Percentiles rank a stretch among this genome's conserved stretches.
Evolutionary conservation across 2,888 invertebrate genomes (phyloP).

Genomic region (Creontiades dilutus): DNA sequence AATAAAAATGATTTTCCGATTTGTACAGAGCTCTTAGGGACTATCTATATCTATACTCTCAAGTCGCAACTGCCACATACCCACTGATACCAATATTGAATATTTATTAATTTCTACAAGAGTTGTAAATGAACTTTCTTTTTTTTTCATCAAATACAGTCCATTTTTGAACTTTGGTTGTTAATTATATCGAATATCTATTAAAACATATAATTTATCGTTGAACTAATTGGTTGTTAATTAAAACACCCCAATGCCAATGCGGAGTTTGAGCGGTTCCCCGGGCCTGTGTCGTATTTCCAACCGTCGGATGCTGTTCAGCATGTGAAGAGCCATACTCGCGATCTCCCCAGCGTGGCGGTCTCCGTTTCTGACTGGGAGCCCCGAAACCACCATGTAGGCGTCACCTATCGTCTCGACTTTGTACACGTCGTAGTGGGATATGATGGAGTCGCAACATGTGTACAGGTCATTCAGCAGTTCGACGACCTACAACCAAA

Average conservation of each 20-base stretch:
- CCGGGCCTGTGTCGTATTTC: constrained; percentile 85
- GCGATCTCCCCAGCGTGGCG: constrained; percentile 89
- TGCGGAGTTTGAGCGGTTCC: constrained; percentile 85
- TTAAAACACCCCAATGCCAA: constrained; percentile 80
- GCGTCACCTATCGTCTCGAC: constrained; percentile 92
- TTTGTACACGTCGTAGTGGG: constrained; percentile 92
- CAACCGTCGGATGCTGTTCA: constrained; percentile 85
- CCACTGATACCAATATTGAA: no score
- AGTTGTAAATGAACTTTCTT: no score
- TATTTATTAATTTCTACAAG: no score
- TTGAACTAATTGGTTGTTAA: no score
- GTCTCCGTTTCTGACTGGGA: constrained; percentile 86
- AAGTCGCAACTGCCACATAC: no score
- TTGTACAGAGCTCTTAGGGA: no score
- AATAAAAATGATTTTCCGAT: no score
- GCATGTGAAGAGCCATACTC: constrained; percentile 86
- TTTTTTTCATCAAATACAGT: no score
- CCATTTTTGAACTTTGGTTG: no score
- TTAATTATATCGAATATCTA: no score
- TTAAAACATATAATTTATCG: no score
- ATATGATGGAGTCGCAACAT: constrained; percentile 92
- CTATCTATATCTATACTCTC: no score
- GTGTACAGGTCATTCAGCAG: constrained; percentile 93
- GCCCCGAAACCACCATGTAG: constrained; percentile 88
- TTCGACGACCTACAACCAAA: constrained; percentile 85